A percentile compares a stretch with the other conserved stretches of the same genome.
Conservation (phyloP, 2,797 vertebrate genomes). For the Heteromormyrus szaboi region DNA sequence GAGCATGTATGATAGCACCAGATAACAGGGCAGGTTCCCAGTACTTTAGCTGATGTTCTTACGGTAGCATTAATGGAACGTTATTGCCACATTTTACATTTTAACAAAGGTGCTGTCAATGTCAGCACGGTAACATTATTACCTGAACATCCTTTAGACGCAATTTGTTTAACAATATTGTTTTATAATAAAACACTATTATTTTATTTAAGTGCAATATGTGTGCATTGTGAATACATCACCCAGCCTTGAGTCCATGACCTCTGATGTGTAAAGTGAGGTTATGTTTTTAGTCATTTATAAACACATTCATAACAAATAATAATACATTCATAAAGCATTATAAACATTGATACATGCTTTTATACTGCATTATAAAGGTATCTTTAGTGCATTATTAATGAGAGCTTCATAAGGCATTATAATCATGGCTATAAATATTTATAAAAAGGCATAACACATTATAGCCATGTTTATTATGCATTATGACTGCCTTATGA, state of each 20-base stretch:
- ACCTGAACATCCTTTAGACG: background rate
- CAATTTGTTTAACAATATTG: background rate
- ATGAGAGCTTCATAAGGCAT: background rate
- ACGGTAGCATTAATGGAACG: background rate
- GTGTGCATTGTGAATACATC: background rate
- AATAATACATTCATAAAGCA: background rate
- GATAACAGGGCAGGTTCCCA: background rate
- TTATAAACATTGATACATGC: background rate
- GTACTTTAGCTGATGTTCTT: background rate
- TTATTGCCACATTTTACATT: background rate
- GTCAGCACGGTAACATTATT: background rate
- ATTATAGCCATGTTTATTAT: background rate
- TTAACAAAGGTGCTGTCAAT: background rate
- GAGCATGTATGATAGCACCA: background rate
- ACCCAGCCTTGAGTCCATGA: background rate
- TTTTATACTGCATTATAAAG: background rate
- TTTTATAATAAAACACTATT: background rate
- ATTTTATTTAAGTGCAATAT: background rate
- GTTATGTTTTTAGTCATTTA: background rate
- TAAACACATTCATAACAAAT: background rate
- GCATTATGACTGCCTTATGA: background rate
- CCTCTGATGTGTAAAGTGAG: background rate
- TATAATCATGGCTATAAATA: background rate
- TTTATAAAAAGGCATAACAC: background rate
- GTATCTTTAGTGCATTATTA: background rate